A percentile compares a stretch with the other conserved stretches of the same genome.
These are phyloP conservation scores for Gortyna flavago DNA, from an alignment of 2,888 invertebrate genomes.

Conservation along the genomic window DNA sequence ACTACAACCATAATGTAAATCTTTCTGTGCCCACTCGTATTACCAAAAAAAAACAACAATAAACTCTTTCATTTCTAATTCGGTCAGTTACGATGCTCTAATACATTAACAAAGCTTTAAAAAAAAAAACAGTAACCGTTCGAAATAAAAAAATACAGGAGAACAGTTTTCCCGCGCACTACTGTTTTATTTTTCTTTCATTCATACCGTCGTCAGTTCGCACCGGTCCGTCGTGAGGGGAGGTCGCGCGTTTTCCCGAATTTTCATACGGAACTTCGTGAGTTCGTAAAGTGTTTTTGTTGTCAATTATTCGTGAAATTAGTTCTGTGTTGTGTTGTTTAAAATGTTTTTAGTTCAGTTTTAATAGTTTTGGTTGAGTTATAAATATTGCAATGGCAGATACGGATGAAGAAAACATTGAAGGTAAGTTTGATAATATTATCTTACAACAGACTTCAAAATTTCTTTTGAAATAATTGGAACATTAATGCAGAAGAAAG, in stretches of 20 bases:
- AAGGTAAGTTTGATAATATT: slow-evolving; percentile 69
- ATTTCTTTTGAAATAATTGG: slow-evolving; percentile 9
- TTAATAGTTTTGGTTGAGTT: slow-evolving; percentile 67
- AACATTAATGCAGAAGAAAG: slow-evolving; percentile 3
- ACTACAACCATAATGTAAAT: slow-evolving; percentile 9
- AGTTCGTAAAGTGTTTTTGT: slow-evolving; percentile 59
- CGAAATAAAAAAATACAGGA: slow-evolving; percentile 53
- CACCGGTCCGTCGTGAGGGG: slow-evolving; percentile 59
- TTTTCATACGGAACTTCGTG: slow-evolving; percentile 68
- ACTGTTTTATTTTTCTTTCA: slow-evolving; percentile 63
- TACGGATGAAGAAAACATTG: slow-evolving; percentile 80
- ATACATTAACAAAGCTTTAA: slow-evolving; percentile 27
- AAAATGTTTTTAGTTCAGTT: slow-evolving; percentile 65
- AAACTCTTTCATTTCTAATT: slow-evolving; percentile 17
- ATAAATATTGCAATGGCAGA: slow-evolving; percentile 73
- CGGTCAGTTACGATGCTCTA: not conserved
- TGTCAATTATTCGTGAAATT: slow-evolving; percentile 46
- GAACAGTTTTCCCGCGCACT: slow-evolving; percentile 61
- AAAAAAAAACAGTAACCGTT: slow-evolving; percentile 35
- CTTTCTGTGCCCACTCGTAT: not conserved
- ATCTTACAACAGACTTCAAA: not conserved
- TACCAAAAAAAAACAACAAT: not conserved
- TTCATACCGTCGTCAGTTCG: slow-evolving; percentile 67
- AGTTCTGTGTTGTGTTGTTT: slow-evolving; percentile 63
- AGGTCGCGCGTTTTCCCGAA: slow-evolving; percentile 67